These are phyloP conservation scores for Lumbricus terrestris DNA, from an alignment of 2,888 invertebrate species.

Conservation along the genomic window DNA sequence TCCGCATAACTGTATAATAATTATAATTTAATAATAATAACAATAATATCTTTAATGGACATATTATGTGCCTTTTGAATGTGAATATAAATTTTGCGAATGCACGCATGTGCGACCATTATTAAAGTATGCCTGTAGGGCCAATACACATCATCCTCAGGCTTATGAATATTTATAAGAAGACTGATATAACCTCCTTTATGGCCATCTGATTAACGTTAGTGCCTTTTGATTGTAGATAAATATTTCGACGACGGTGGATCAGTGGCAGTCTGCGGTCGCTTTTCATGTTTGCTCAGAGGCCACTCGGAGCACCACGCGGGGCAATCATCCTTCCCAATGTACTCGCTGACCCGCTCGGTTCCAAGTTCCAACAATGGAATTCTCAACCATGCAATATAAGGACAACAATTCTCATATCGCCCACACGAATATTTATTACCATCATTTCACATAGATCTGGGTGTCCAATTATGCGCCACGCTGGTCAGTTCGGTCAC, in stretches of 20 bases:
- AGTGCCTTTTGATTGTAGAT: background rate
- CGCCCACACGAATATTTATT: background rate
- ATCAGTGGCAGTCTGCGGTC: background rate
- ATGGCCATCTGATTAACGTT: background rate
- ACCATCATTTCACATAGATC: background rate
- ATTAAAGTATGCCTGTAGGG: background rate
- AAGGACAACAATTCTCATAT: background rate
- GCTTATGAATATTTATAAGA: background rate
- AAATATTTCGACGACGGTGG: background rate
- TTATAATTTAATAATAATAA: too few relatives aligned
- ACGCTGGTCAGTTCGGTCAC: background rate
- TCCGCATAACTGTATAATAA: too few relatives aligned
- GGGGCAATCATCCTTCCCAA: background rate
- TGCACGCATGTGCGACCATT: too few relatives aligned
- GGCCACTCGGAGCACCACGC: background rate
- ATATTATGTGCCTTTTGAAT: too few relatives aligned
- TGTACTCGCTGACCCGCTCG: background rate
- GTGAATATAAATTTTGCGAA: too few relatives aligned
- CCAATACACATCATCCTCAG: too few relatives aligned
- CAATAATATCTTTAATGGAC: too few relatives aligned
- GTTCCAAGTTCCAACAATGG: background rate
- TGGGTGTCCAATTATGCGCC: background rate
- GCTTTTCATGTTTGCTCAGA: background rate
- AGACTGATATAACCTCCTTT: background rate
- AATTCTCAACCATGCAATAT: background rate